Base-by-base conservation (phyloP, 1,140 invertebrate species). In the Bombus picipes region DNA sequence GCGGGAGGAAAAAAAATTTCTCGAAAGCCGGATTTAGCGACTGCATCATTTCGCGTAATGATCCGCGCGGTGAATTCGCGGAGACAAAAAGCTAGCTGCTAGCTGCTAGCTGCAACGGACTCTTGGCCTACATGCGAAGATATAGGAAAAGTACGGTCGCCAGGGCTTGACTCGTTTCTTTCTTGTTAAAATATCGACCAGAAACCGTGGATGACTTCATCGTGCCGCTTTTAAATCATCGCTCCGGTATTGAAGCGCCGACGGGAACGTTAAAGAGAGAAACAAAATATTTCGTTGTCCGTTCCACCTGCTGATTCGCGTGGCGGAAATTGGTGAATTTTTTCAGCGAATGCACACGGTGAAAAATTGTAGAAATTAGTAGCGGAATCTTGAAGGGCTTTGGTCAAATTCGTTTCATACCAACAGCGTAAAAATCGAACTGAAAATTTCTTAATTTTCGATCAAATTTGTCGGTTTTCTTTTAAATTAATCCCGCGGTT, bases 71-170 rank as follows among this genome's bases (percentile, higher is more conserved):
- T 41, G 81, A 72, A 66, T 47, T 66, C 81, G 53, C 74, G 65
- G 47, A 28, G 59, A 83, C 82, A 83, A 83, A 83, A 83, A 77
- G 43, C 65, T 25, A 41, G 59, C 59, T 59, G 57, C 57, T 57
- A 25, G 73, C 72, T 43, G 41, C 65, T 25, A 41, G 59, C 10
- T 47, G 34, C 73, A 37, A 37, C 82, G 43, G 37, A 43, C 82
- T 78, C 82, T 83, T 83, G 82, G 82, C 82, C 82, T 83, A 83
- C 47, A 83, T 83, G 65, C 65, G 65, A 78, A 53, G 66, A 66
- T n/a, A 59, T 73, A 32, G 41, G 32, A 39, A 82, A 82, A 43
- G 65, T 34, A 65, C 22, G 15, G 41, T 22, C 32, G 62, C 25
- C 13, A 65, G 32, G n/a, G 32, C 59, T 43, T 62, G 25, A 10